These are phyloP conservation scores for Mormyrops boulengeri DNA, from an alignment of 2,797 vertebrate species.

Conservation along the genomic window DNA sequence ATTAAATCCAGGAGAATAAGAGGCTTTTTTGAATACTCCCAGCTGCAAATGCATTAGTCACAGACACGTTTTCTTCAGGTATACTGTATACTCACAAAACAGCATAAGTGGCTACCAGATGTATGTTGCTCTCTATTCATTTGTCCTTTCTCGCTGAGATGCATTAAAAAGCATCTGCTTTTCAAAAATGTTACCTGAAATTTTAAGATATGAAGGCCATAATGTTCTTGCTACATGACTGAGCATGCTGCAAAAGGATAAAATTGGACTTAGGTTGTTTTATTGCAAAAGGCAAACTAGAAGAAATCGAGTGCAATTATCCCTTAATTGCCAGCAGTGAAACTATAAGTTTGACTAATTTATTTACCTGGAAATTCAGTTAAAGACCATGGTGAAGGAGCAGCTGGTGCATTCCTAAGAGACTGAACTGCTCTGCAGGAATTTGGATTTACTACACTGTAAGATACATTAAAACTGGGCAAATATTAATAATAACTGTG, in stretches of 20 bases:
- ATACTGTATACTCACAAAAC: background rate
- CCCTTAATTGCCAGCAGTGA: background rate
- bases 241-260: background rate
- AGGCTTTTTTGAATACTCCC: background rate
- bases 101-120: background rate
- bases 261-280: background rate
- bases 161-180: background rate
- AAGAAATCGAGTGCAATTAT: constrained; percentile 1
- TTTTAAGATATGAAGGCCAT: background rate
- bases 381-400: background rate
- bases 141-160: background rate
- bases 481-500: background rate
- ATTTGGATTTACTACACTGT: background rate
- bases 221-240: background rate
- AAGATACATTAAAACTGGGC: background rate
- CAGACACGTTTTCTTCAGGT: background rate
- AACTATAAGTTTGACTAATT: background rate
- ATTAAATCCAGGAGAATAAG: background rate
- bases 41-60: constrained; percentile 6
- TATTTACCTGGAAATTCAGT: background rate
- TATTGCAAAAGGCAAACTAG: background rate
- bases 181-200: background rate
- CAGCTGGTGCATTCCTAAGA: background rate
- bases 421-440: background rate
- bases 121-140: background rate